phyloP scores from a whole-genome alignment of 2,113 vertebrate species.

The Actenoides lindsayi region DNA sequence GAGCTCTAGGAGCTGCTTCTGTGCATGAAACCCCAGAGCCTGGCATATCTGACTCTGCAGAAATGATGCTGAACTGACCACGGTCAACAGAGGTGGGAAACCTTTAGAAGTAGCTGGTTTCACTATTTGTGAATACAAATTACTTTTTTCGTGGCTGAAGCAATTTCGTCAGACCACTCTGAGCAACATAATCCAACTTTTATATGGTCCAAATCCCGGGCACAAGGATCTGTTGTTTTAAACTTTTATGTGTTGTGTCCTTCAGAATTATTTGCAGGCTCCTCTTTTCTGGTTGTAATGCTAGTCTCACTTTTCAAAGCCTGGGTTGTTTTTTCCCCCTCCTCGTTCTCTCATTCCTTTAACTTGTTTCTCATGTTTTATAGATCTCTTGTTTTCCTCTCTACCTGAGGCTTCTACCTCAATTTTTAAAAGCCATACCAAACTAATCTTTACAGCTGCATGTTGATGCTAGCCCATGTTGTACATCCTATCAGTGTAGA shows the following conservation, averaged over 20 bases:
- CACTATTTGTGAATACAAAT: neutral
- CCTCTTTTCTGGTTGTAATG: neutral
- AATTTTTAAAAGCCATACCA: neutral
- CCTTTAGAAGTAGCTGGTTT: neutral
- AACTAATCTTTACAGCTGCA: conserved; percentile 6
- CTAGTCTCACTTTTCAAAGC: neutral
- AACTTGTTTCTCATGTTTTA: neutral
- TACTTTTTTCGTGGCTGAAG: neutral
- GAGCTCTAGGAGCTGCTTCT: neutral
- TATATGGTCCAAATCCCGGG: neutral
- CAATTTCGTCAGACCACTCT: neutral
- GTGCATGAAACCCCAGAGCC: neutral
- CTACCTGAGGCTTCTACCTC: neutral
- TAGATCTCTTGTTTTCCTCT: neutral
- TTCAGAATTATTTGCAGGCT: neutral
- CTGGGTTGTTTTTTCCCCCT: neutral
- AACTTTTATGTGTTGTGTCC: neutral
- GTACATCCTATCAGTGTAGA: neutral
- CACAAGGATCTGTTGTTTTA: neutral
- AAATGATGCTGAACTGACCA: neutral
- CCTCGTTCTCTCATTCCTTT: neutral
- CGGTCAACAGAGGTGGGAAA: neutral
- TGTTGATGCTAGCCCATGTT: neutral
- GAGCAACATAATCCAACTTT: neutral
- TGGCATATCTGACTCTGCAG: neutral